Conservation (phyloP, 2,888 invertebrate species). For the Leptodirus hochenwartii region DNA sequence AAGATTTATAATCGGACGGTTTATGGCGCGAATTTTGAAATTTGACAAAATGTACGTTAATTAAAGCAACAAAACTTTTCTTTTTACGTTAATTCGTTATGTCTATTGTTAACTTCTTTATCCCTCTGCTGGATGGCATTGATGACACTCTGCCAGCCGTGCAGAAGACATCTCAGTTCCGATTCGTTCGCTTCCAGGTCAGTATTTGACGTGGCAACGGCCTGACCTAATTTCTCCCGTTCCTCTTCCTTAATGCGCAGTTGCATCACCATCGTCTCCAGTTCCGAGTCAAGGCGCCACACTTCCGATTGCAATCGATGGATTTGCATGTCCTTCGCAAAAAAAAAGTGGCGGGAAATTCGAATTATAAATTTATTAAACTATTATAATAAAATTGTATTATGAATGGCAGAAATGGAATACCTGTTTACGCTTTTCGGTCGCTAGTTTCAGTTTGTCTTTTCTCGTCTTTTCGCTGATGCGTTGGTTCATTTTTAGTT, state of each 20-base stretch:
- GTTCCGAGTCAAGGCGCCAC: slow-evolving; percentile 47
- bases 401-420: too few relatives aligned
- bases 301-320: slow-evolving; percentile 50
- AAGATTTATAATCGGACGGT: too few relatives aligned
- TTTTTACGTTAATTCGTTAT: slow-evolving; percentile 38
- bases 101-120: slow-evolving; percentile 40
- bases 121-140: slow-evolving; percentile 51
- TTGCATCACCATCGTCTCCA: slow-evolving; percentile 44
- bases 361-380: neutral
- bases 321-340: slow-evolving; percentile 38
- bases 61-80: too few relatives aligned
- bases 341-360: slow-evolving; percentile 4
- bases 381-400: neutral
- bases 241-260: slow-evolving; percentile 43
- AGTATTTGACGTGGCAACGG: slow-evolving; percentile 48
- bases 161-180: slow-evolving; percentile 49
- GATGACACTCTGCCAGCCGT: slow-evolving; percentile 58
- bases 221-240: slow-evolving; percentile 35
- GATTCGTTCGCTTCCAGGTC: slow-evolving; percentile 52
- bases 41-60: too few relatives aligned
- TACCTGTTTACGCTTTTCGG: slow-evolving; percentile 39
- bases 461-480: slow-evolving; percentile 43
- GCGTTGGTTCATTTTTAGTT: slow-evolving; percentile 41
- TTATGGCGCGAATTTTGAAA: neutral
- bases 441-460: slow-evolving; percentile 33